phyloP scores from a whole-genome alignment of 1,140 invertebrate genomes.

The Lucilia sericata region DNA sequence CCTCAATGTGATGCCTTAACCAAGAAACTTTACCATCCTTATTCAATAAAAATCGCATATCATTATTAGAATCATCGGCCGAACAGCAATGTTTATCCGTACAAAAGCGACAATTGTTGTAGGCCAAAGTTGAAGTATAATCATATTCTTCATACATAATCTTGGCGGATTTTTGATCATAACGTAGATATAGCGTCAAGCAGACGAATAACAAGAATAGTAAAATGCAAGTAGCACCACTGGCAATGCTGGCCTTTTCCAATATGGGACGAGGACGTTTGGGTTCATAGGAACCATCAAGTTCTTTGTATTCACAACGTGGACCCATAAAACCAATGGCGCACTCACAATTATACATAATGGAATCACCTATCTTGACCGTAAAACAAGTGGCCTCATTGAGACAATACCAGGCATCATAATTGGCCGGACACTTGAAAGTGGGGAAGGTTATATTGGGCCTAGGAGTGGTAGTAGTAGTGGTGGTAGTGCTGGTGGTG shows the following conservation, averaged over 20 bases:
- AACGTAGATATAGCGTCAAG: slow-evolving; percentile 83
- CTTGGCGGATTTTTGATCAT: slow-evolving; percentile 73
- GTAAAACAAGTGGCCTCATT: slow-evolving; percentile 95
- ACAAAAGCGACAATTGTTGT: slow-evolving; percentile 43
- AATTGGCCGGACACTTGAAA: slow-evolving; percentile 90
- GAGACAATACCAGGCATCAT: slow-evolving; percentile 93
- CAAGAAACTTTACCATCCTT: slow-evolving; percentile 30
- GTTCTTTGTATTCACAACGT: slow-evolving; percentile 92
- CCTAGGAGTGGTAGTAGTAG: slow-evolving; percentile 76
- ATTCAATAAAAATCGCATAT: slow-evolving; percentile 31
- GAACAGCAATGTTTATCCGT: slow-evolving; percentile 39
- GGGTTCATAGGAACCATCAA: slow-evolving; percentile 91
- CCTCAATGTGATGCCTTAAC: slow-evolving; percentile 45
- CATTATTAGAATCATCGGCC: slow-evolving; percentile 30
- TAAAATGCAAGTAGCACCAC: slow-evolving; percentile 88
- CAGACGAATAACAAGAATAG: slow-evolving; percentile 89
- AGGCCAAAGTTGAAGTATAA: background rate
- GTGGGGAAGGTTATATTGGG: slow-evolving; percentile 96
- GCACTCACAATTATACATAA: slow-evolving; percentile 96
- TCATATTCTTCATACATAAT: slow-evolving; percentile 32
- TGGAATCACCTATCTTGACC: slow-evolving; percentile 90
- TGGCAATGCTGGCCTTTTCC: slow-evolving; percentile 91
- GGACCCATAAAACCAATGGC: slow-evolving; percentile 92
- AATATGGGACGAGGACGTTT: slow-evolving; percentile 84
- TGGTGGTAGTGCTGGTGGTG: slow-evolving; percentile 70